A percentile compares a stretch with the other conserved stretches of the same genome.
These are phyloP conservation scores for western clawed frog (Xenopus tropicalis) DNA, from an alignment of 2,113 vertebrate species.

Conservation along the genomic window DNA sequence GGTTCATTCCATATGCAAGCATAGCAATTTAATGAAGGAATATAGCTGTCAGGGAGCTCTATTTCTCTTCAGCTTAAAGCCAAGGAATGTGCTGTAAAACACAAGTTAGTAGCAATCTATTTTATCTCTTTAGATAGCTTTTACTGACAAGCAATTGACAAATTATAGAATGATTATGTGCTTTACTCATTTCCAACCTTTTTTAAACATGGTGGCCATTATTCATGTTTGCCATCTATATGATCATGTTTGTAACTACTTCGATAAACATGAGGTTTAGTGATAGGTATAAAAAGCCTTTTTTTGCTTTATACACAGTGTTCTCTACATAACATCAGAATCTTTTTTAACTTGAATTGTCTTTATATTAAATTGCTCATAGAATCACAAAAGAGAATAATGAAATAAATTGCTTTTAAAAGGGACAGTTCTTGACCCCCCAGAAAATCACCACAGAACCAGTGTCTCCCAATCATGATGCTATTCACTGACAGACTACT, in stretches of 20 bases:
- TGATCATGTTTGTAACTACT: background rate
- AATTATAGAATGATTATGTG: slow-evolving; percentile 23
- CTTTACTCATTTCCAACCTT: slow-evolving; percentile 1
- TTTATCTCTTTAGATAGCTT: background rate
- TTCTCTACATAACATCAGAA: too few relatives aligned
- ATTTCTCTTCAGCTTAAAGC: slow-evolving; percentile 3
- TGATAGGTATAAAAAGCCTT: background rate
- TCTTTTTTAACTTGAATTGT: too few relatives aligned
- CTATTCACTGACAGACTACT: too few relatives aligned
- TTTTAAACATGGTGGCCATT: background rate
- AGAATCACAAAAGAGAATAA: too few relatives aligned
- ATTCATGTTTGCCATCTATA: background rate
- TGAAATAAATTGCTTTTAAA: too few relatives aligned
- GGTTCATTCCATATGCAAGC: slow-evolving; percentile 26
- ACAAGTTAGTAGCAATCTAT: background rate
- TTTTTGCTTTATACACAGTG: too few relatives aligned
- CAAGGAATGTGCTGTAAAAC: background rate
- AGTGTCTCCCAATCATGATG: too few relatives aligned
- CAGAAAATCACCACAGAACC: too few relatives aligned
- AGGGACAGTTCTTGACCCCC: too few relatives aligned
- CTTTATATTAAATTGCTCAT: too few relatives aligned
- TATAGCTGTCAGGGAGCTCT: slow-evolving; percentile 27
- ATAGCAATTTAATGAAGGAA: slow-evolving; percentile 8
- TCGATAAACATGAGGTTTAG: slow-evolving; percentile 3
- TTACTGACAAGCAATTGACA: slow-evolving; percentile 7